Base-by-base conservation (phyloP, 2,888 invertebrate genomes). In the Carpatolechia fugitivella region DNA sequence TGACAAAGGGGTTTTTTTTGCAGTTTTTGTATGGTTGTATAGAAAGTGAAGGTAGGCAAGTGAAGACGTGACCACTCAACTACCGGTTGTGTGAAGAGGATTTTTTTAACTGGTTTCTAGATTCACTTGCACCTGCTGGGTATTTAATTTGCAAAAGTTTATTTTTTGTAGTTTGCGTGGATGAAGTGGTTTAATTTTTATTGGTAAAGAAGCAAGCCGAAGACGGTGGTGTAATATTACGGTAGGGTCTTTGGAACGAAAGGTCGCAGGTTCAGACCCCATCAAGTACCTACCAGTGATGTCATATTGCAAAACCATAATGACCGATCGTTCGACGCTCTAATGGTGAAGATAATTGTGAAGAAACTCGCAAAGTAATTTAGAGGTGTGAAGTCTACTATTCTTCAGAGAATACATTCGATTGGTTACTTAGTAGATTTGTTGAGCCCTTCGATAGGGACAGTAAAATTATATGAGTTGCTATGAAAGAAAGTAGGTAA, bases 1-100 rank as follows among this genome's bases (percentile, higher is more conserved):
- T 20, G 49, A 35, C 49, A 49, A 48, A 40, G 16, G 14, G 11
- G 7, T 16, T 47, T 47, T 47, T 47, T 44, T 20, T 24, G 44
- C 44, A 20, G 44, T 44, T 44, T 33, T 44, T 44, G 44, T 44
- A 44, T 24, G 24, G 44, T 44, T 44, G 44, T 33, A 33, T 48
- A 48, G 48, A 48, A 48, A 48, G 48, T 48, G 48, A 48, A 48
- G 20, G 46, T 10, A 18, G 16, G 18, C 11, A 33, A 29, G 13
- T 14, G 33, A 33, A 31, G 31, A 48, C 33, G 31, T 16, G 48
- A 11, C 33, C 33, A 48, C 31, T 48, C 20, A 24, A 14, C 31
- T 44, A 48, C 31, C 14, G 14, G 48, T 31, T 40, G 48, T 33
- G 13, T 48, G 33, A 8, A 33, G 48, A 48, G 48, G 48, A 48